Evolutionary conservation across 1,140 invertebrate genomes (phyloP).

Genomic region (Calliopsis andreniformis): DNA sequence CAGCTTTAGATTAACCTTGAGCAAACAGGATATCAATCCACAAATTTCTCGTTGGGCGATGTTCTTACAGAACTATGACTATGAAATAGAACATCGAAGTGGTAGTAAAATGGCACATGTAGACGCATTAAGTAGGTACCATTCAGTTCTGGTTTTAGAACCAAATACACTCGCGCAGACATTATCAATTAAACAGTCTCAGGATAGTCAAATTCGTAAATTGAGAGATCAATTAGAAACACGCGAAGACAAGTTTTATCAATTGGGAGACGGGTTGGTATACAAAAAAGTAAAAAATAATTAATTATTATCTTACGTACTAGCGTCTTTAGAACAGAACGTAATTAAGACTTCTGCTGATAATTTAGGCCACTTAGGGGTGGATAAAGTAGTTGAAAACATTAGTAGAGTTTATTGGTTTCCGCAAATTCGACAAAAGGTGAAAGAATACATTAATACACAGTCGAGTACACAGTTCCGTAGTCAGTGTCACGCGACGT

Average conservation of each 20-base stretch:
- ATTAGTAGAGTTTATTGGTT: constrained; percentile 8
- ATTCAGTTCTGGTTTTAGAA: not conserved
- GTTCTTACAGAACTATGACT: constrained; percentile 68
- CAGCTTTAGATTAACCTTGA: constrained; percentile 66
- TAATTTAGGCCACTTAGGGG: not conserved
- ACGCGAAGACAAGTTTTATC: not conserved
- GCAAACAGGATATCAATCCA: constrained; percentile 68
- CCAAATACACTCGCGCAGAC: not conserved
- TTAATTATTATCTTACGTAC: constrained; percentile 3
- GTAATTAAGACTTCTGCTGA: not conserved
- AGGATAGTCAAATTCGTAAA: not conserved
- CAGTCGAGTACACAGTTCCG: not conserved
- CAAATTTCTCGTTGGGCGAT: constrained; percentile 72
- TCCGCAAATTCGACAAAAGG: not conserved
- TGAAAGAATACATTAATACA: not conserved
- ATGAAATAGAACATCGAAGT: constrained; percentile 67
- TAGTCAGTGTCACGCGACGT: constrained; percentile 21
- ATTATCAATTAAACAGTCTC: not conserved
- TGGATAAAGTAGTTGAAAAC: not conserved
- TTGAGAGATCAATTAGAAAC: not conserved
- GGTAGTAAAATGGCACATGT: constrained; percentile 70
- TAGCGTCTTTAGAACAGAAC: not conserved
- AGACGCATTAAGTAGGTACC: constrained; percentile 65
- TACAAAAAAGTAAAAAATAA: not conserved
- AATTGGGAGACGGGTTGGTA: not conserved